Evolutionary conservation across 1,140 invertebrate genomes (phyloP).

Genomic region (Chionoecetes opilio): DNA sequence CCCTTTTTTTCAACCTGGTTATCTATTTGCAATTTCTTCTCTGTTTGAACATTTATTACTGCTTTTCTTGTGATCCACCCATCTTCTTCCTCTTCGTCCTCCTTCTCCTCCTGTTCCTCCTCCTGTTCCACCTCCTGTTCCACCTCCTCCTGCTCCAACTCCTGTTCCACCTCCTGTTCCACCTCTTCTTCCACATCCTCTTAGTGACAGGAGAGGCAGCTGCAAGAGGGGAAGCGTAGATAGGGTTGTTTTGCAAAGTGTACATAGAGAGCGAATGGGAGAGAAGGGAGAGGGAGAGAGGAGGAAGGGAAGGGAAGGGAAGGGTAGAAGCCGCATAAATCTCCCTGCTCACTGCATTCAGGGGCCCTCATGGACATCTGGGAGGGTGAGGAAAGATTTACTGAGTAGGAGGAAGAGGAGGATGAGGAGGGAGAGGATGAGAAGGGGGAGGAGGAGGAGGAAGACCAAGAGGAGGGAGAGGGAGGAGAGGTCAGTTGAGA

Average conservation of each 20-base stretch:
- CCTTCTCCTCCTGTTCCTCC: not conserved
- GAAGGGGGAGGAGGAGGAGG: not conserved
- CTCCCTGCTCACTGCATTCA: conserved; percentile 6
- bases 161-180: not conserved
- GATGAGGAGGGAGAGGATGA: not conserved
- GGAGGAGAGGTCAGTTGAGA: not conserved
- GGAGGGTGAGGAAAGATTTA: conserved; percentile 27
- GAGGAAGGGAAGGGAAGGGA: not conserved
- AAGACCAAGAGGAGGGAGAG: not conserved
- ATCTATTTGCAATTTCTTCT: too few relatives aligned
- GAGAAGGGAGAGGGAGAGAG: not conserved
- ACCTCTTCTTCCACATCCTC: not conserved
- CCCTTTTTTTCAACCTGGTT: too few relatives aligned
- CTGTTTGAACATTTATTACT: too few relatives aligned
- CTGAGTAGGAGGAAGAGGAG: conserved; percentile 1
- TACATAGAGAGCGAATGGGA: not conserved
- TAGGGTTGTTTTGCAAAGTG: not conserved
- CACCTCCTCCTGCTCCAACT: not conserved
- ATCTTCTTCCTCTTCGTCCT: not conserved
- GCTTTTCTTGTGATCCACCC: too few relatives aligned
- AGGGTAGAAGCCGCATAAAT: not conserved
- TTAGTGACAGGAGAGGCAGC: not conserved
- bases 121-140: not conserved
- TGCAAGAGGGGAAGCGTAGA: not conserved
- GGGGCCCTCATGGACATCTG: conserved; percentile 14